These are phyloP conservation scores for Brachyhypopomus occidentalis DNA, from an alignment of 2,113 vertebrate species.

Conservation along the genomic window DNA sequence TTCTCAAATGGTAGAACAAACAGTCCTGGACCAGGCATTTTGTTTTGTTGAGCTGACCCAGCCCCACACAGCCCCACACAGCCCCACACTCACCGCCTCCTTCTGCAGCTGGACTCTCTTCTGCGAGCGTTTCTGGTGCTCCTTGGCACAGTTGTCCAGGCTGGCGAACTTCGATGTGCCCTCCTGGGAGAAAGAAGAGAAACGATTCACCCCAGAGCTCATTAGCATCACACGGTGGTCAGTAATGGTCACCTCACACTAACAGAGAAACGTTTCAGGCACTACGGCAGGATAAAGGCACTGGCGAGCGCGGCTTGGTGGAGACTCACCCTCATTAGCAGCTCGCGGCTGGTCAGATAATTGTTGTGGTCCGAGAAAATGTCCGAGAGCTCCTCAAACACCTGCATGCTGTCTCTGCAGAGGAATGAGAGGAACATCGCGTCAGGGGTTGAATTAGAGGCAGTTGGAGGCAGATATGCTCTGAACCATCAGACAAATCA, in stretches of 20 bases:
- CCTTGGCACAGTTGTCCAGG: constrained; percentile 88
- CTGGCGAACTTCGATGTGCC: constrained; percentile 96
- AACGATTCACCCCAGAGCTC: background rate
- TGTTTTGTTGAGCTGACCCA: background rate
- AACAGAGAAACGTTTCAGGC: background rate
- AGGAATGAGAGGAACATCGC: background rate
- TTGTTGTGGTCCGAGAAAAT: constrained; percentile 96
- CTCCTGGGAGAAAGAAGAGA: constrained; percentile 76
- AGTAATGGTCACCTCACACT: background rate
- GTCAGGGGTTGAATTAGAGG: no score
- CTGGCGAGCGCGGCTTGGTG: no score
- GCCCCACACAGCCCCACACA: background rate
- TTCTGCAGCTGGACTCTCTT: constrained; percentile 89
- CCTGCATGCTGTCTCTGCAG: constrained; percentile 83
- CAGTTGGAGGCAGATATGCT: no score
- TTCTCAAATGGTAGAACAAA: no score
- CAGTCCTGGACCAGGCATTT: no score
- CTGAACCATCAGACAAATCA: no score
- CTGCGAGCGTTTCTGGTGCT: constrained; percentile 92
- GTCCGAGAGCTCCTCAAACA: constrained; percentile 91
- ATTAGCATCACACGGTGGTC: background rate
- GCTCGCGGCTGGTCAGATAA: constrained; percentile 89
- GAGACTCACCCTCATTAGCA: constrained; percentile 89
- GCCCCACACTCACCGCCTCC: constrained; percentile 80
- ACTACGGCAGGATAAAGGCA: background rate